These are phyloP conservation scores for Tragelaphus imberbis DNA, from an alignment of 2,113 vertebrate genomes.

Conservation along the genomic window DNA sequence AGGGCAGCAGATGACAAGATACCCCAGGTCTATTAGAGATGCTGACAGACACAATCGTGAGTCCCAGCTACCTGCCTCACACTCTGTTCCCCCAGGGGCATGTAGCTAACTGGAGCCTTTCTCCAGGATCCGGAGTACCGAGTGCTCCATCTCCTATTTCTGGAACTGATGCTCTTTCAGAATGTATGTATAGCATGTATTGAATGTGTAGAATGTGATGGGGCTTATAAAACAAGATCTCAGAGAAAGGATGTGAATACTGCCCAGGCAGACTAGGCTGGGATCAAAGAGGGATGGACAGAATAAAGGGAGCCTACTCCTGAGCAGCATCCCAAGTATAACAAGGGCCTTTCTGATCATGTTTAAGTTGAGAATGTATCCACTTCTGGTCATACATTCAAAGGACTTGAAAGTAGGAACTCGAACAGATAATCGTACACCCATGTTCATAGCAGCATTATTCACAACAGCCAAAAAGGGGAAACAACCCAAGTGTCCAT, in stretches of 20 bases:
- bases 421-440: neutral
- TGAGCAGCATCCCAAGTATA: neutral
- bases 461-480: neutral
- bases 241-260: too few species aligned
- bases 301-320: too few species aligned
- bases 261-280: neutral
- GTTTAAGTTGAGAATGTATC: neutral
- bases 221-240: neutral
- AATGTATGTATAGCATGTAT: neutral
- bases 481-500: neutral
- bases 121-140: neutral
- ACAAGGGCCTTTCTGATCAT: neutral
- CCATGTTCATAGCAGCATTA: neutral
- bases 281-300: neutral
- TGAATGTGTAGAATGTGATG: neutral
- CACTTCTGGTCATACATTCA: neutral
- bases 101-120: neutral
- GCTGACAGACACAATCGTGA: neutral
- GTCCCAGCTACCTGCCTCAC: neutral
- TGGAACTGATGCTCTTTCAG: neutral
- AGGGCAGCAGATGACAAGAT: neutral
- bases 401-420: neutral
- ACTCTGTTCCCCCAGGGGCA: fast-evolving
- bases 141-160: neutral
- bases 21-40: neutral